These are phyloP conservation scores for Brachirus orientalis DNA, from an alignment of 2,113 vertebrate genomes.

Conservation along the genomic window DNA sequence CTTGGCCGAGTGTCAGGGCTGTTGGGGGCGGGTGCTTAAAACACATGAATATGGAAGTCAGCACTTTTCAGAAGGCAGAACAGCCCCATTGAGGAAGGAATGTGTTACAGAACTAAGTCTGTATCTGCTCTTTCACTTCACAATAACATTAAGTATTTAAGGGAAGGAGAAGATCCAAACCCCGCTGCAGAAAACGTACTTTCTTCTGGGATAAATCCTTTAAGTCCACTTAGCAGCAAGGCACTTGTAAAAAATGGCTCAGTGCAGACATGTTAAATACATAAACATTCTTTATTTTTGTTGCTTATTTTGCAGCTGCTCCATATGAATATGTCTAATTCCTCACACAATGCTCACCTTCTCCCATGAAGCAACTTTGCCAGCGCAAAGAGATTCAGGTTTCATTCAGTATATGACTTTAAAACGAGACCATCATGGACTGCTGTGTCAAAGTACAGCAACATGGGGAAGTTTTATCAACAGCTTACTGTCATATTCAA, in stretches of 20 bases:
- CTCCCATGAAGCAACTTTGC: conserved; percentile 31
- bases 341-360: background rate
- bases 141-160: conserved; percentile 30
- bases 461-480: conserved; percentile 5
- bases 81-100: conserved; percentile 55
- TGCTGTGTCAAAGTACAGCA: conserved; percentile 43
- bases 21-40: conserved; percentile 52
- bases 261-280: background rate
- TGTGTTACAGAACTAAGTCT: conserved; percentile 59
- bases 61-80: conserved; percentile 61
- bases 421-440: conserved; percentile 67
- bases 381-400: conserved; percentile 56
- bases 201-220: conserved; percentile 23
- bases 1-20: conserved; percentile 44
- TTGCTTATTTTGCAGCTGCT: background rate
- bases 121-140: conserved; percentile 64
- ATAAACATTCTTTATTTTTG: conserved; percentile 20
- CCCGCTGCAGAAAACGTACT: conserved; percentile 38
- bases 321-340: background rate
- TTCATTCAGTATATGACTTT: conserved; percentile 69
- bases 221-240: background rate
- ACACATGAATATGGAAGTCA: conserved; percentile 58
- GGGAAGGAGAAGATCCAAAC: conserved; percentile 25
- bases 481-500: background rate
- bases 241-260: background rate